These are phyloP conservation scores for Leptinotarsa defecta DNA, from an alignment of 1,140 invertebrate species.

Conservation along the genomic window DNA sequence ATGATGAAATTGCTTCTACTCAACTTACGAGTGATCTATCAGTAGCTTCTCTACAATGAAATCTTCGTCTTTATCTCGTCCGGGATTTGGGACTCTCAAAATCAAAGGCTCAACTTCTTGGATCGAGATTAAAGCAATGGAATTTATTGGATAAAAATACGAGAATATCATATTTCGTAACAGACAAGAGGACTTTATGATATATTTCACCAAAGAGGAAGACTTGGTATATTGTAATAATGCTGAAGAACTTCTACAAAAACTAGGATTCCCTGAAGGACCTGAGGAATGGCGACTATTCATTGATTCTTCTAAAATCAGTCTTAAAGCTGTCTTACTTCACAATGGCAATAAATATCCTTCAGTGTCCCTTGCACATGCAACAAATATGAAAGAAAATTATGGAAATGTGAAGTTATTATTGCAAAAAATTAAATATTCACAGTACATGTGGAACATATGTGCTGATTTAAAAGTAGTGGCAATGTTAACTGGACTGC, in stretches of 20 bases:
- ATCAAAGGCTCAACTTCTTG: constrained; percentile 2
- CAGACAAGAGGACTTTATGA: no score
- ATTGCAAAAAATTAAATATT: constrained; percentile 27
- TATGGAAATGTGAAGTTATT: constrained; percentile 27
- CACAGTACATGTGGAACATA: constrained; percentile 46
- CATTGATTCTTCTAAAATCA: constrained; percentile 24
- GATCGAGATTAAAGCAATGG: constrained; percentile 16
- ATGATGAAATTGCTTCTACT: constrained; percentile 4
- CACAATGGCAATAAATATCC: constrained; percentile 25
- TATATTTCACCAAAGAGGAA: no score
- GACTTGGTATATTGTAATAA: constrained; percentile 24
- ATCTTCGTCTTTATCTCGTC: constrained; percentile 6
- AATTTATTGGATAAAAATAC: constrained; percentile 19
- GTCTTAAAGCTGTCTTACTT: constrained; percentile 27
- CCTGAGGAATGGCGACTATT: constrained; percentile 22
- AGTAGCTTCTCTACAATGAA: neutral
- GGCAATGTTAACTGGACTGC: no score
- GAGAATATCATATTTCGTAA: neutral
- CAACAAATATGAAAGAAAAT: constrained; percentile 22
- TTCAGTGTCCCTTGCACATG: neutral
- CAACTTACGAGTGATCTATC: neutral
- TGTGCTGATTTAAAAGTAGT: no score
- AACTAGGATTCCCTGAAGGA: neutral
- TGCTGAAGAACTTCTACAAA: constrained; percentile 8
- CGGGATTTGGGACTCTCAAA: constrained; percentile 11